Base-by-base conservation (phyloP, 2,888 invertebrate genomes). In the Neoascia interrupta region DNA sequence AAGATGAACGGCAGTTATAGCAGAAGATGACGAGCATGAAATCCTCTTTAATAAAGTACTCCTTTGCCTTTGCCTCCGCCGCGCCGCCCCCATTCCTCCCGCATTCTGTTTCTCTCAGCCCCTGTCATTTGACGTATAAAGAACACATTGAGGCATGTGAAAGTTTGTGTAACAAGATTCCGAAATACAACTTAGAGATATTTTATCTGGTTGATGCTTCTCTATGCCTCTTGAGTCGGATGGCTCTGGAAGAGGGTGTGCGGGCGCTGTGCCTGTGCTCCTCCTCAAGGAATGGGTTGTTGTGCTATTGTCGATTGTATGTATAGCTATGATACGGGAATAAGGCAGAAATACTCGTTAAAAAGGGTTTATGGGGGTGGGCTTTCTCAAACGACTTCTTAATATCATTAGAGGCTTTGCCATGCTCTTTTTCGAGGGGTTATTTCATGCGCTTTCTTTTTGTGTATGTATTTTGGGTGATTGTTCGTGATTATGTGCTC, bases 391-490 rank as follows among this genome's bases (percentile, higher is more conserved):
- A 79, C 61, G 73, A 79, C 79, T 73, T 73, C 61, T 79, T 79
- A 79, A 79, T 79, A 79, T 79, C 79, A 79, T 79, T 79, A 79
- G 61, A 79, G 79, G 72, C 72, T 79, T 79, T 79, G 41, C 73
- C 56, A n/a, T 54, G 73, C 49, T 61, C 66, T 73, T 66, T 66
- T 75, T 53, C 19, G 31, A 31, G 72, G 56, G 63, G 45, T 51
- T 63, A 63, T 63, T 54, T 63, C 56, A 49, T 58, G 28, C n/a
- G n/a, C 41, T 41, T 58, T 43, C 23, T 39, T 58, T 53, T 37
- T 61, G 21, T 49, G 21, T 56, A 8, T 34, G 21, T 45, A 16
- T 37, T 56, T 19, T n/a, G n/a, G 37, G 69, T 63, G 68, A 69
- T 69, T 75, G 68, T 60, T 68, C 41, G 68, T 68, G 68, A 61